Evolutionary conservation across 2,113 vertebrate genomes (phyloP).

Genomic region (Chloropsis hardwickii): DNA sequence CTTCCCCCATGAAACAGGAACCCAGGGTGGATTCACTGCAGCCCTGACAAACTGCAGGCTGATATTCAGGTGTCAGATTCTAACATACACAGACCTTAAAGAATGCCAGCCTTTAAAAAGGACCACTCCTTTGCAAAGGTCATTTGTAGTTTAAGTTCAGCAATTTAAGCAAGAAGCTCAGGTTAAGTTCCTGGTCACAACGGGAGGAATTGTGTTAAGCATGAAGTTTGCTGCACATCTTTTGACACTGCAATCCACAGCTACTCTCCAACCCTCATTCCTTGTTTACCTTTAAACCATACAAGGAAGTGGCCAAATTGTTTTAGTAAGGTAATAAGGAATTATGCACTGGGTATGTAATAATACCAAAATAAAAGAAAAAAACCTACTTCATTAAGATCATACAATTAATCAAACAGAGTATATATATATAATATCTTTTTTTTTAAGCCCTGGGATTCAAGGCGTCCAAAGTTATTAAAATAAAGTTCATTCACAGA

Average conservation of each 20-base stretch:
- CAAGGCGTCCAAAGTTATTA: constrained; percentile 87
- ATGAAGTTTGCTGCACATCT: constrained; percentile 63
- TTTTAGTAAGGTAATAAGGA: constrained; percentile 18
- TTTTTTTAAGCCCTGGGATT: constrained; percentile 86
- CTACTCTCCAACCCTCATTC: constrained; percentile 19
- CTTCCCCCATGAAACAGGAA: background rate
- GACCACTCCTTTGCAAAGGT: background rate
- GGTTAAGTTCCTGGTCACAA: background rate
- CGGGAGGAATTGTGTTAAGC: background rate
- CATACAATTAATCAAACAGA: constrained; percentile 89
- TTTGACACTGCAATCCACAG: constrained; percentile 47
- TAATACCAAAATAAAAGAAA: constrained; percentile 81
- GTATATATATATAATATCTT: constrained; percentile 84
- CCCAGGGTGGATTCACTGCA: background rate
- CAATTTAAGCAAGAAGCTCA: background rate
- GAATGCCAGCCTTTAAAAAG: background rate
- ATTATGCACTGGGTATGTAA: constrained; percentile 83
- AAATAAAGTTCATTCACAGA: constrained; percentile 90
- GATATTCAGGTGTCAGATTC: background rate
- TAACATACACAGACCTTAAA: background rate
- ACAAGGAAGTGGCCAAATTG: constrained; percentile 23
- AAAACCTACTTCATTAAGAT: constrained; percentile 85
- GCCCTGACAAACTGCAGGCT: background rate
- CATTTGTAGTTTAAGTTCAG: background rate
- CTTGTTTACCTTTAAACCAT: constrained; percentile 41